Conservation (phyloP, 1,140 invertebrate genomes). For the Lepidurus couesii region DNA sequence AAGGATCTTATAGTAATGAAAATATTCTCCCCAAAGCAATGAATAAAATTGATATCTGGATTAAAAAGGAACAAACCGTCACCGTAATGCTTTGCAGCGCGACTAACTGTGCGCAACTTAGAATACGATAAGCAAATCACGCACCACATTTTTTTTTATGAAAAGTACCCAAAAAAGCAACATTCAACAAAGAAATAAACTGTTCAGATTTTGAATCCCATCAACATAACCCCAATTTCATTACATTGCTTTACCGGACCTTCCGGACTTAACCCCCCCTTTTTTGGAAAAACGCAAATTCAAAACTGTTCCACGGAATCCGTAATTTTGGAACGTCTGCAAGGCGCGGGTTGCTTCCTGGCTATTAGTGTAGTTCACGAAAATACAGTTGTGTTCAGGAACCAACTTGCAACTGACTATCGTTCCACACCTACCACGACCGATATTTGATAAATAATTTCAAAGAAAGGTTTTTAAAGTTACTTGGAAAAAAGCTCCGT, state of each 20-base stretch:
- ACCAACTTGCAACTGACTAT: not conserved
- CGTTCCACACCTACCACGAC: not conserved
- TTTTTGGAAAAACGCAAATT: slow-evolving; percentile 5
- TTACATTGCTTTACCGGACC: not conserved
- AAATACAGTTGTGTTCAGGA: not conserved
- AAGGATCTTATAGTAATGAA: too few relatives aligned
- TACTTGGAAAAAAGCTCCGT: not conserved
- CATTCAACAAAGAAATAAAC: too few relatives aligned
- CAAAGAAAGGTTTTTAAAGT: not conserved
- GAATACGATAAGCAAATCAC: too few relatives aligned
- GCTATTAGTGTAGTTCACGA: not conserved
- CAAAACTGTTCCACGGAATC: not conserved
- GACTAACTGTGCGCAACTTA: too few relatives aligned
- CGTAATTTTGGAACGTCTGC: slow-evolving; percentile 1
- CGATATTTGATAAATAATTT: not conserved
- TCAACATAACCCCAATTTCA: too few relatives aligned
- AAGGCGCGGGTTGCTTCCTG: not conserved
- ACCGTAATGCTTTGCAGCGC: too few relatives aligned
- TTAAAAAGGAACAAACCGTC: too few relatives aligned
- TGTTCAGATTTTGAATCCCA: too few relatives aligned
- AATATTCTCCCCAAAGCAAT: too few relatives aligned
- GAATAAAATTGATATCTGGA: too few relatives aligned
- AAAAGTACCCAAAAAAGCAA: too few relatives aligned
- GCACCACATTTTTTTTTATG: too few relatives aligned
- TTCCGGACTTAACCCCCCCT: not conserved